These are phyloP conservation scores for Acanthococcus lagerstroemiae DNA, from an alignment of 2,888 invertebrate genomes.

Conservation along the genomic window DNA sequence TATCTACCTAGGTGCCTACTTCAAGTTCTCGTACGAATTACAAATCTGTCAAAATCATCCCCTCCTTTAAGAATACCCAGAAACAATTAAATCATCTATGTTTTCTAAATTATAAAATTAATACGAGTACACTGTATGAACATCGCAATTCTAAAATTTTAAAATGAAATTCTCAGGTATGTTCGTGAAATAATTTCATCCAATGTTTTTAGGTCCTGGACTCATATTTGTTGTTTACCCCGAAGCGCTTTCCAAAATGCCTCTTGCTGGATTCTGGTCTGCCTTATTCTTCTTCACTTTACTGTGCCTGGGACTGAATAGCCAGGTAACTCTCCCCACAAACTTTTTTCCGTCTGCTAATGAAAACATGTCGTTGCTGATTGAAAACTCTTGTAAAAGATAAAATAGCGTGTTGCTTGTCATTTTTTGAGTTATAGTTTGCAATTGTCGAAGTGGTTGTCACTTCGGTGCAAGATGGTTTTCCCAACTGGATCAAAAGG, in stretches of 20 bases:
- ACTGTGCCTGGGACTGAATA: constrained; percentile 75
- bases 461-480: constrained; percentile 86
- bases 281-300: constrained; percentile 85
- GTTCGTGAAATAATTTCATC: too few species aligned
- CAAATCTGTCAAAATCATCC: too few species aligned
- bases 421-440: constrained; percentile 54
- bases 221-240: constrained; percentile 85
- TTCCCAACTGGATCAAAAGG: constrained; percentile 74
- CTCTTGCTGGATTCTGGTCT: constrained; percentile 80
- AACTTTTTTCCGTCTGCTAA: constrained; percentile 1
- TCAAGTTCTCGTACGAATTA: too few species aligned
- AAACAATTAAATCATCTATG: too few species aligned
- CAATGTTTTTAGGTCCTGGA: constrained; percentile 62
- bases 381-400: neutral
- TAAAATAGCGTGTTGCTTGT: constrained; percentile 20
- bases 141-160: too few species aligned
- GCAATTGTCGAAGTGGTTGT: constrained; percentile 90
- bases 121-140: too few species aligned
- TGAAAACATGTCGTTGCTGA: neutral
- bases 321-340: constrained; percentile 56
- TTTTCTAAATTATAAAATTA: too few species aligned
- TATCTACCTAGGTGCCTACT: too few species aligned
- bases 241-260: constrained; percentile 87
- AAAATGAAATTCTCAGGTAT: too few species aligned
- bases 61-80: too few species aligned